A percentile compares a stretch with the other conserved stretches of the same genome.
Evolutionary conservation across 2,797 vertebrate genomes (phyloP).

Genomic region (Falco concolor): DNA sequence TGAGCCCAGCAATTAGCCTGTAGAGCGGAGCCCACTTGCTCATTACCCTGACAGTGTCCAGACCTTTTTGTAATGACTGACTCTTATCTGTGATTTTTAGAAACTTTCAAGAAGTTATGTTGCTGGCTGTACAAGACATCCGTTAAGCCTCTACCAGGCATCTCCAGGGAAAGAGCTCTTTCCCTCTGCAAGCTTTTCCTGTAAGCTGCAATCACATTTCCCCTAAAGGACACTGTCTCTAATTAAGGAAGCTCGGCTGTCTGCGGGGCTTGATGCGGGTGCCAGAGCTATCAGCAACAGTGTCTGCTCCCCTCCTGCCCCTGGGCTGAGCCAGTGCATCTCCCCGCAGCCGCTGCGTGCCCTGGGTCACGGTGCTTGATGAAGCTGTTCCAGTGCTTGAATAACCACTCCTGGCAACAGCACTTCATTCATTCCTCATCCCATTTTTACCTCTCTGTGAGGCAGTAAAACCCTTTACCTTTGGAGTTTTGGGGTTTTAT

Average conservation of each 20-base stretch:
- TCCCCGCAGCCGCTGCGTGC: fast-evolving
- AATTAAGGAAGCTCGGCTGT: not conserved
- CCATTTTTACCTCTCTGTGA: not conserved
- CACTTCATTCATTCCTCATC: not conserved
- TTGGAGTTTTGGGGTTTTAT: not conserved
- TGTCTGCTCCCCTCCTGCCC: not conserved
- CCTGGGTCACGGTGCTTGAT: not conserved
- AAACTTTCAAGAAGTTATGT: not conserved
- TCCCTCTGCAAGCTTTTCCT: not conserved
- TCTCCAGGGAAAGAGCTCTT: not conserved
- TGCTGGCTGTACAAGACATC: not conserved
- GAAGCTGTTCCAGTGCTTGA: not conserved
- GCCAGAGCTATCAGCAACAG: not conserved
- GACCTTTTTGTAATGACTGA: not conserved
- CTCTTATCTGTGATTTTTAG: not conserved
- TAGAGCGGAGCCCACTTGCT: not conserved
- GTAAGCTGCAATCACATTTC: not conserved
- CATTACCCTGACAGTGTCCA: not conserved
- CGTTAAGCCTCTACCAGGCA: not conserved
- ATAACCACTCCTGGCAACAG: not conserved
- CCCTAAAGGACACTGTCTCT: not conserved
- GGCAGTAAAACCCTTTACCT: not conserved
- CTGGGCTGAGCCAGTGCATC: not conserved
- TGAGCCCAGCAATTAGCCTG: not conserved
- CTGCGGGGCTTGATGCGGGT: not conserved